Base-by-base conservation (phyloP, 2,797 vertebrate species). In the Vipera latastei region DNA sequence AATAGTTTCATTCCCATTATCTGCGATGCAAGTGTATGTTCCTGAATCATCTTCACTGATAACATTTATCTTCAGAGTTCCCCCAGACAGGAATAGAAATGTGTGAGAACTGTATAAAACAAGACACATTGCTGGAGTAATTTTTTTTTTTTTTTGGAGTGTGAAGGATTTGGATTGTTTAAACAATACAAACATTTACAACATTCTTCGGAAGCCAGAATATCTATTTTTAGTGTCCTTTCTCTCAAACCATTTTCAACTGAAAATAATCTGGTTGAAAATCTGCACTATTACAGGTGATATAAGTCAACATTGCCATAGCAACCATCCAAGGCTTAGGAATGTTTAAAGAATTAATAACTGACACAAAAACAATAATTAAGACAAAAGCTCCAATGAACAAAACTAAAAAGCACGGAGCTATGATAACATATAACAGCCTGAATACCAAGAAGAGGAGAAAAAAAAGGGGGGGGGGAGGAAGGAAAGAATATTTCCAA, bases 1-100 rank as follows among this genome's bases (percentile, higher is more conserved):
- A 25, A 98, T 95, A 2, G 98, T 99, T 90, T 97, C 96, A 6
- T 99, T 99, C 56, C 96, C 95, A 0, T 97, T 98, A 57, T 98
- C 98, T 0, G 97, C 99, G 92, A 98, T 91, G 96, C 99, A 99
- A 95, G 97, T 98, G 92, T 99, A 99, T 13, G 97, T 96, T 13
- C 99, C 99, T 0, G 96, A 97, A 0, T 99, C 99, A 4, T 98
- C 97, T 93, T 98, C 98, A 0, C 95, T 97, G 57, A 99, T 95
- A 14, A 98, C 98, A 20, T 91, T 97, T 96, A 99, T 98, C 96
- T 97, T 97, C 92, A 99, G 97, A 86, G 97, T 98, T 44, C 98
- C 98, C 53, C 99, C 98, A 9, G 97, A 98, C 69, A 99, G 97
- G 93, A 99, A 65, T 85, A 91, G 69, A 73, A 97, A 92, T 32